phyloP scores from a whole-genome alignment of 1,140 invertebrate species.

The Panagrolaimus sp. region DNA sequence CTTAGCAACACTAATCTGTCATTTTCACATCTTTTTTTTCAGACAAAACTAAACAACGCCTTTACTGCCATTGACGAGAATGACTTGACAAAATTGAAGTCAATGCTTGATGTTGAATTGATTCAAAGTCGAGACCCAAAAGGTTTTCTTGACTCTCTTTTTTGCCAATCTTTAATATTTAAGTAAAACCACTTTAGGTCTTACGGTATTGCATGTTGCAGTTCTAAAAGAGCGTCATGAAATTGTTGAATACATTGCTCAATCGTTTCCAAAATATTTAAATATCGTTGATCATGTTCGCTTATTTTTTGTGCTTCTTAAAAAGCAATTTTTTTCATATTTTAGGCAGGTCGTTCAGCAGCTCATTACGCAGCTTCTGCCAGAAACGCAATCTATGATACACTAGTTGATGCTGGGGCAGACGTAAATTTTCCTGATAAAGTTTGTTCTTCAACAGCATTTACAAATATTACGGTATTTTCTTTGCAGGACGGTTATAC shows the following conservation, averaged over 20 bases:
- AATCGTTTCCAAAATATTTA: conserved; percentile 39
- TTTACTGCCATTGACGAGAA: conserved; percentile 51
- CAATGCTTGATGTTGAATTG: conserved; percentile 42
- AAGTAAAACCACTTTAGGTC: conserved; percentile 33
- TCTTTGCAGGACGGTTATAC: conserved; percentile 48
- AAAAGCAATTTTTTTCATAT: neutral
- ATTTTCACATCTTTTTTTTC: conserved; percentile 25
- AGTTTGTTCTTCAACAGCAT: conserved; percentile 22
- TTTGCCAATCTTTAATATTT: neutral
- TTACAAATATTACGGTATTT: neutral
- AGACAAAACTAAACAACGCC: conserved; percentile 38
- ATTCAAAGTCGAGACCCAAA: conserved; percentile 47
- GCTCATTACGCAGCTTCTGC: conserved; percentile 58
- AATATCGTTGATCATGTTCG: conserved; percentile 47
- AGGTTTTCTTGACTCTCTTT: conserved; percentile 33
- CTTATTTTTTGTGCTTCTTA: conserved; percentile 21
- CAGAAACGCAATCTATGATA: conserved; percentile 59
- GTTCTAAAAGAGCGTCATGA: conserved; percentile 56
- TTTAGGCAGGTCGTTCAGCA: conserved; percentile 49
- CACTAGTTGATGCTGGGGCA: conserved; percentile 53
- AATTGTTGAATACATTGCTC: conserved; percentile 50
- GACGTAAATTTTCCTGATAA: conserved; percentile 49
- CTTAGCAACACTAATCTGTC: conserved; percentile 3
- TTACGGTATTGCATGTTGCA: conserved; percentile 51
- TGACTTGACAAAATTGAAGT: conserved; percentile 42